Percentiles rank a stretch among this genome's conserved stretches.
Evolutionary conservation across 2,888 invertebrate genomes (phyloP).

Genomic region (Pandemis heparana): DNA sequence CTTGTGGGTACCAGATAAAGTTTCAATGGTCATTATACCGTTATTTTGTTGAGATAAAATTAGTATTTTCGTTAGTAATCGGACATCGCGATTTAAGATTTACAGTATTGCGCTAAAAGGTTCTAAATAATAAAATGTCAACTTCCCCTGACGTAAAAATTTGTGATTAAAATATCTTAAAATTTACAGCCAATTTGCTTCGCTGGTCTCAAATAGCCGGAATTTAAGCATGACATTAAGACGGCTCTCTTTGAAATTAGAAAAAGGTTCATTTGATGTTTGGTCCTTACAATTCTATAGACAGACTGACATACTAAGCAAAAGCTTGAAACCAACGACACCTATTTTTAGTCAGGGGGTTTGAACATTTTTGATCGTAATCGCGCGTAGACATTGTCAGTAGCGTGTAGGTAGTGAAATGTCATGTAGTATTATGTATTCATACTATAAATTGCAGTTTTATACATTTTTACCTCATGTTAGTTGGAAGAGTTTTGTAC

Average conservation of each 20-base stretch:
- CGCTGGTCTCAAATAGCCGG: neutral
- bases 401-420: constrained; percentile 56
- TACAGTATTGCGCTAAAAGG: constrained; percentile 21
- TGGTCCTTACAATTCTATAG: neutral
- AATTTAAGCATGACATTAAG: neutral
- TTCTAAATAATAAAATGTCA: neutral
- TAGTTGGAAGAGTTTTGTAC: constrained; percentile 77
- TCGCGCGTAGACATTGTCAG: constrained; percentile 21
- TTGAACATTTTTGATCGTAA: constrained; percentile 9
- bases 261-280: neutral
- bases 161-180: neutral
- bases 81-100: constrained; percentile 2
- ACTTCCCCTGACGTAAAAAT: neutral
- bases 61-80: neutral
- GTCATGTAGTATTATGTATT: constrained; percentile 54
- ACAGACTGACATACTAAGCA: neutral
- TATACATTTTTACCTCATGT: constrained; percentile 79
- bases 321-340: neutral
- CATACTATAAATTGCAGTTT: constrained; percentile 61
- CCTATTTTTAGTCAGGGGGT: neutral
- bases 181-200: no score
- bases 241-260: neutral
- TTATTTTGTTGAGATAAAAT: neutral
- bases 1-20: neutral
- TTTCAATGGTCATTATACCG: neutral